Conservation (phyloP, 2,888 invertebrate genomes). For the Thecocarcelia acutangulata region DNA sequence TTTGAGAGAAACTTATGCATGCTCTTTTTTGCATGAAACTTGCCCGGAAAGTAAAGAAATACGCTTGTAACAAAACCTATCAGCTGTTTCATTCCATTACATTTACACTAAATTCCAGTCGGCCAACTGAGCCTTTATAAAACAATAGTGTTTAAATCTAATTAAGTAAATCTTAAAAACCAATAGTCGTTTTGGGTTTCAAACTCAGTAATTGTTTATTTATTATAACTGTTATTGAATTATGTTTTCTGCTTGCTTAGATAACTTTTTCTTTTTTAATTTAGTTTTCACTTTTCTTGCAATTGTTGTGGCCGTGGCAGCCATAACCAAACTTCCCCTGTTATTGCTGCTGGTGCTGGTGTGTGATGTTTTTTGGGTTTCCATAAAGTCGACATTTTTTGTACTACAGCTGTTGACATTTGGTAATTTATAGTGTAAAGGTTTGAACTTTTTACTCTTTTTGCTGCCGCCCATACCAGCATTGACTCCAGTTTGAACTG, state of each 20-base stretch:
- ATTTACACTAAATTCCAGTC: no score
- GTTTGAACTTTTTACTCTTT: slow-evolving; percentile 55
- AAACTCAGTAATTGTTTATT: neutral
- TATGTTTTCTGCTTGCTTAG: slow-evolving; percentile 42
- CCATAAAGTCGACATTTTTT: neutral
- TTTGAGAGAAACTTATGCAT: no score
- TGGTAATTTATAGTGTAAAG: slow-evolving; percentile 54
- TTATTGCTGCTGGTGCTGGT: slow-evolving; percentile 8
- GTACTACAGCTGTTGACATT: slow-evolving; percentile 16
- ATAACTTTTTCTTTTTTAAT: slow-evolving; percentile 75
- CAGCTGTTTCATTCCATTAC: no score
- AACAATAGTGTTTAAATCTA: no score
- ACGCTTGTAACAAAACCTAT: no score
- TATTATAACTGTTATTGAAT: neutral
- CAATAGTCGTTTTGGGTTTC: neutral
- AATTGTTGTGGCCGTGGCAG: slow-evolving; percentile 82
- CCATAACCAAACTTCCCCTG: slow-evolving; percentile 70
- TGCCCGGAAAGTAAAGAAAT: no score
- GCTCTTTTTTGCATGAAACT: no score
- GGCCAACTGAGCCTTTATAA: no score
- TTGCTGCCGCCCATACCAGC: neutral
- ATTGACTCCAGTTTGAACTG: slow-evolving; percentile 75
- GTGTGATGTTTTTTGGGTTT: slow-evolving; percentile 29
- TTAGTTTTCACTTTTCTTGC: slow-evolving; percentile 78
- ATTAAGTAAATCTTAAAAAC: no score